Evolutionary conservation across 1,140 invertebrate species (phyloP), one percentile per base, ranked within the genome.

Genomic region (Heliothis subflexa): DNA sequence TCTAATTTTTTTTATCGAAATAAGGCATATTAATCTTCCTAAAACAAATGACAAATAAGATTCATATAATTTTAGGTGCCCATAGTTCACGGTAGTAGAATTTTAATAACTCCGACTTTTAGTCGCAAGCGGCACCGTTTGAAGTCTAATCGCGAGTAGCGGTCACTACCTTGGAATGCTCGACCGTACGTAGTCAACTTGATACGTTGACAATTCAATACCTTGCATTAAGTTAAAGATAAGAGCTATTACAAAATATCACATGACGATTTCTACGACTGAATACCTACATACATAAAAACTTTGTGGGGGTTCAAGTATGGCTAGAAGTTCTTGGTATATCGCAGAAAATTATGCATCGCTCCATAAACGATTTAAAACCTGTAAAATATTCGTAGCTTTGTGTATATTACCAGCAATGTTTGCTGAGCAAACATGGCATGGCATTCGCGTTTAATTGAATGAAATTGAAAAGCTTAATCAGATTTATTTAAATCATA

Each of bases 191-290:
- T 28, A 40, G 18, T 18, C 28, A 75, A 62, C 72, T 49, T 62
- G 72, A 75, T 75, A 75, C 33, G 59, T 72, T 85, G 84, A 86
- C 84, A 86, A 86, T 84, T 86, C 82, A 84, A 86, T 86, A 83
- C 84, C 40, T 57, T 72, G 79, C 77, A 70, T 80, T 79, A 16
- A 40, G 5, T 40, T 40, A 9, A 16, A 81, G 81, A 82, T 83
- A 81, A 81, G 50, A 66, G 21, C 66, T 79, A 79, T 82, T 84
- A 84, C 81, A 86, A 62, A 84, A 84, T 86, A 86, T 78, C 79
- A 61, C 47, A 45, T 82, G 82, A 83, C 78, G 71, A 40, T 78
- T 33, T 71, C 70, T 80, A 70, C 33, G 68, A 76, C 80, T 54
- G 54, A 13, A 14, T 66, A 78, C 33, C 81, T 80, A 85, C 80